Percentiles rank a stretch among this genome's conserved stretches.
Evolutionary conservation across 1,140 invertebrate species (phyloP).

Genomic region (Araneus ventricosus): DNA sequence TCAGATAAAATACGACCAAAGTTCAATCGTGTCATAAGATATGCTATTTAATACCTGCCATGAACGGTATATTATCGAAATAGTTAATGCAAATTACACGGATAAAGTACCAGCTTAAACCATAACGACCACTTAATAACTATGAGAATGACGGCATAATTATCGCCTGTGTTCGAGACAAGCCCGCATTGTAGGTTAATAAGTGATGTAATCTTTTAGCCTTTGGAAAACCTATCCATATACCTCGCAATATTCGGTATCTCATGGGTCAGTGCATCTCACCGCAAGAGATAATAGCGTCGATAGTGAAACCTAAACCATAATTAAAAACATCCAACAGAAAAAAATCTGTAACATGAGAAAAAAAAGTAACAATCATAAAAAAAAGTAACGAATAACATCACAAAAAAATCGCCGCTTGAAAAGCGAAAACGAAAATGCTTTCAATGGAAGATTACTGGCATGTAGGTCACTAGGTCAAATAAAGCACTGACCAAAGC

Average conservation of each 20-base stretch:
- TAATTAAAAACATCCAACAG: conserved; percentile 36
- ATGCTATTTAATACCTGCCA: no score
- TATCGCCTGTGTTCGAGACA: neutral
- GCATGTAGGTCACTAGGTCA: conserved; percentile 35
- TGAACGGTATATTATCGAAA: neutral
- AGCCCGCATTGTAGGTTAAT: neutral
- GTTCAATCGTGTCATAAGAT: no score
- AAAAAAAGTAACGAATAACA: neutral
- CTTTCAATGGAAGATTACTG: no score
- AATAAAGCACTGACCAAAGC: conserved; percentile 3
- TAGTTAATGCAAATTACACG: neutral
- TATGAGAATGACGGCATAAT: neutral
- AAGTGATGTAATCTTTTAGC: neutral
- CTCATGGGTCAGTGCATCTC: neutral
- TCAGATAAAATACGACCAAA: no score
- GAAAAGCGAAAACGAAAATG: conserved; percentile 46
- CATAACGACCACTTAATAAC: neutral
- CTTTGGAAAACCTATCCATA: no score
- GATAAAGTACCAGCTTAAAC: neutral
- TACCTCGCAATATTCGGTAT: no score
- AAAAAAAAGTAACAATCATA: neutral
- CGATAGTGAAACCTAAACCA: conserved; percentile 26
- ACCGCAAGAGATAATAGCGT: neutral
- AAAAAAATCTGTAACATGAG: neutral
- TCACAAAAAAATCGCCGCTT: neutral